Percentiles rank a stretch among this genome's conserved stretches.
Conservation (phyloP, 2,888 invertebrate genomes). For the Drymonia ruficornis region DNA sequence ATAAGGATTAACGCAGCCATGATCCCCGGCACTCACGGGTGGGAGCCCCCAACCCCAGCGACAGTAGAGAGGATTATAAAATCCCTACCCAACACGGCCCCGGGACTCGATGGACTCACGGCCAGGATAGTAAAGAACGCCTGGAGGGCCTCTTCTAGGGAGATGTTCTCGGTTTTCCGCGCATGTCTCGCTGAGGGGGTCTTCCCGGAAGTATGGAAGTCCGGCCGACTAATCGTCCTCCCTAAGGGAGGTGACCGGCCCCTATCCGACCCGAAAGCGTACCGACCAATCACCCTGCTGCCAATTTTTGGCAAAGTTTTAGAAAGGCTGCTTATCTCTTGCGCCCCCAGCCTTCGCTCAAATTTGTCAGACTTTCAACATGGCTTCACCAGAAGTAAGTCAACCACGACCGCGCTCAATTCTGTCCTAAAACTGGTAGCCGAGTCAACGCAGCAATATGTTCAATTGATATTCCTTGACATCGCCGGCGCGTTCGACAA, state of each 20-base stretch:
- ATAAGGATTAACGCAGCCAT: constrained; percentile 28
- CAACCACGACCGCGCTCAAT: constrained; percentile 35
- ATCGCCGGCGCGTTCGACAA: constrained; percentile 46
- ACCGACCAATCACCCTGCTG: constrained; percentile 43
- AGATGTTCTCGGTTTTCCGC: constrained; percentile 15
- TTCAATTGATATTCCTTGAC: constrained; percentile 38
- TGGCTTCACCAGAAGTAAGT: constrained; percentile 40
- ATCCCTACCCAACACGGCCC: too few species aligned
- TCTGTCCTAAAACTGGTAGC: not conserved
- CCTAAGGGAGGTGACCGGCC: constrained; percentile 38
- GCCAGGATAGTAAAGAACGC: constrained; percentile 27
- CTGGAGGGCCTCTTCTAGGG: constrained; percentile 22
- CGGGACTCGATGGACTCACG: constrained; percentile 40
- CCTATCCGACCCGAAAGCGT: constrained; percentile 33
- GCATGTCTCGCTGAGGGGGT: constrained; percentile 31
- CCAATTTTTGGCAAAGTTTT: constrained; percentile 42
- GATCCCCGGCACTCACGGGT: too few species aligned
- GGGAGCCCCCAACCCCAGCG: too few species aligned
- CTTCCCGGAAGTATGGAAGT: constrained; percentile 40
- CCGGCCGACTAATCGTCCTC: constrained; percentile 29
- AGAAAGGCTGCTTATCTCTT: constrained; percentile 30
- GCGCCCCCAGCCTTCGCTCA: constrained; percentile 20
- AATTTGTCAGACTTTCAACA: constrained; percentile 34
- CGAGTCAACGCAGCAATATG: constrained; percentile 19
- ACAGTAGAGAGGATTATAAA: too few species aligned